Evolutionary conservation across 2,113 vertebrate species (phyloP).

Genomic region (Hypanus sabinus): DNA sequence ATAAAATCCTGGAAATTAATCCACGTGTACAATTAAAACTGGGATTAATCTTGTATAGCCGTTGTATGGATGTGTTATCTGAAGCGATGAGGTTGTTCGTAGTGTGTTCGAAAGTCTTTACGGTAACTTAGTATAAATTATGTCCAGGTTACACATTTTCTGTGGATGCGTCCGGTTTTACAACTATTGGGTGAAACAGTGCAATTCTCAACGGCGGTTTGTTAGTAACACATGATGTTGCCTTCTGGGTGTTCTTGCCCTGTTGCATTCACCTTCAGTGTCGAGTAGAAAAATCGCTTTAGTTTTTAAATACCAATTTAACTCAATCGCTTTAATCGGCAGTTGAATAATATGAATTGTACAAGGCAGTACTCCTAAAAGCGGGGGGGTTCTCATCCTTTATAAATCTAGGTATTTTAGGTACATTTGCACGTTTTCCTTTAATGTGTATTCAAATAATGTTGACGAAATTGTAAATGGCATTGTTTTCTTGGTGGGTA

Average conservation of each 20-base stretch:
- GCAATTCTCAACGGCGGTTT: background rate
- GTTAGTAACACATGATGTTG: background rate
- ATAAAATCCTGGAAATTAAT: background rate
- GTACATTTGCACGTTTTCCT: background rate
- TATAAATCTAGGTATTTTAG: background rate
- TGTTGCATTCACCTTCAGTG: background rate
- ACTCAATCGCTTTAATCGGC: background rate
- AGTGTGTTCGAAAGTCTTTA: background rate
- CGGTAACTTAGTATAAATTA: background rate
- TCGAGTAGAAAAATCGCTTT: background rate
- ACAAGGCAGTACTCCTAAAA: background rate
- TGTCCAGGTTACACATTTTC: background rate
- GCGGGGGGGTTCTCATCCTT: too few relatives aligned
- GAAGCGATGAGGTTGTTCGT: background rate
- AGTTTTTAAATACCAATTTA: background rate
- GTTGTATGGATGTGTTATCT: background rate
- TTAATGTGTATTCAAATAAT: background rate
- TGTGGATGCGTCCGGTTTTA: background rate
- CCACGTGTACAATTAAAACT: background rate
- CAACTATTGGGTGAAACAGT: background rate
- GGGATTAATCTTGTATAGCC: background rate
- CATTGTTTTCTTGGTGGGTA: slow-evolving; percentile 4
- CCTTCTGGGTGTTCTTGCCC: background rate
- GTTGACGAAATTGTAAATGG: background rate
- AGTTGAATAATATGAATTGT: background rate